A percentile compares a stretch with the other conserved stretches of the same genome.
Evolutionary conservation across 2,797 vertebrate genomes (phyloP).

Genomic region (Naso thynnoides): DNA sequence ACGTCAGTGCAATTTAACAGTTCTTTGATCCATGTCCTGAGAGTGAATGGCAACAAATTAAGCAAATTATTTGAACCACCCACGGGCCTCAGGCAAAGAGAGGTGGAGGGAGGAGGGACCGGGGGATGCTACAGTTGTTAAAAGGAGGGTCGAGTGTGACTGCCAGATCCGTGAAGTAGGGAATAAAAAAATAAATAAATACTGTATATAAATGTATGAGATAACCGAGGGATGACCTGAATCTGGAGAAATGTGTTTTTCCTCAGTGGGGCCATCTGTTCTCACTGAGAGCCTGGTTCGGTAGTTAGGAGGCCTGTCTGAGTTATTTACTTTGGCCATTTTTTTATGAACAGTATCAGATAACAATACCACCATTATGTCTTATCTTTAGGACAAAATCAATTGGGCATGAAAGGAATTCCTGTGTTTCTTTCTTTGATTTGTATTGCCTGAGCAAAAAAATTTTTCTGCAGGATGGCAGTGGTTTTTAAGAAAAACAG

Average conservation of each 20-base stretch:
- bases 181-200: conserved; percentile 40
- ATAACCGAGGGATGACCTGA: conserved; percentile 58
- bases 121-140: conserved; percentile 66
- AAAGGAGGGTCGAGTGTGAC: conserved; percentile 67
- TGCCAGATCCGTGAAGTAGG: conserved; percentile 37
- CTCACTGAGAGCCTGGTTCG: conserved; percentile 27
- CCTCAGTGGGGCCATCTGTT: conserved; percentile 49
- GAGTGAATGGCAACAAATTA: conserved; percentile 87
- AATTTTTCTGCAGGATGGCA: conserved; percentile 47
- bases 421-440: conserved; percentile 6
- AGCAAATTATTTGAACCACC: conserved; percentile 86
- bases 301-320: conserved; percentile 21
- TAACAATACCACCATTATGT: conserved; percentile 28
- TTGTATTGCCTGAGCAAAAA: conserved; percentile 44
- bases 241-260: conserved; percentile 55
- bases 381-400: conserved; percentile 53
- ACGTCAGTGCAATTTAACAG: conserved; percentile 86
- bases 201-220: conserved; percentile 36
- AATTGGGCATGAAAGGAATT: conserved; percentile 43
- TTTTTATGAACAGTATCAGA: conserved; percentile 42
- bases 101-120: conserved; percentile 54
- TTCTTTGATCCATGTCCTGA: conserved; percentile 86
- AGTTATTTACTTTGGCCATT: conserved; percentile 26
- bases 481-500: conserved; percentile 3
- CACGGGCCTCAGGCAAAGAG: conserved; percentile 75